Evolutionary conservation across 2,113 vertebrate genomes (phyloP).

Genomic region (Scortum barcoo): DNA sequence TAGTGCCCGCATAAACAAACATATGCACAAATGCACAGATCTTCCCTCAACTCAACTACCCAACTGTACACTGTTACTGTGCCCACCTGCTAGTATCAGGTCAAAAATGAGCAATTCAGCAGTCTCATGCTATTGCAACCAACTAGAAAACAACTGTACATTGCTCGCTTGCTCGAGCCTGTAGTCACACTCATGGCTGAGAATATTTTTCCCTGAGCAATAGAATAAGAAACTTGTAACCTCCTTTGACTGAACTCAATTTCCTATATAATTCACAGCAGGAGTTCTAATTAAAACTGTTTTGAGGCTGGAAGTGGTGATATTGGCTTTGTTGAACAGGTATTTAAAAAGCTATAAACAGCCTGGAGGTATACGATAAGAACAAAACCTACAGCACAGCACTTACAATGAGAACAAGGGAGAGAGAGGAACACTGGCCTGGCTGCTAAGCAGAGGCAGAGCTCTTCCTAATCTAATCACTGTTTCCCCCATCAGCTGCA

Average conservation of each 20-base stretch:
- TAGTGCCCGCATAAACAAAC: slow-evolving; percentile 25
- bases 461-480: slow-evolving; percentile 83
- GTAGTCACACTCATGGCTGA: background rate
- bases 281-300: slow-evolving; percentile 71
- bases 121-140: background rate
- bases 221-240: slow-evolving; percentile 47
- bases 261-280: slow-evolving; percentile 60
- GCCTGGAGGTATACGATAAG: slow-evolving; percentile 67
- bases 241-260: slow-evolving; percentile 53
- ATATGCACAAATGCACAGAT: slow-evolving; percentile 30
- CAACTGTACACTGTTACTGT: background rate
- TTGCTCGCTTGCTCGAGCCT: slow-evolving; percentile 4
- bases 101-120: slow-evolving; percentile 60
- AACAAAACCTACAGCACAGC: slow-evolving; percentile 71
- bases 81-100: slow-evolving; percentile 45
- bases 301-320: slow-evolving; percentile 67
- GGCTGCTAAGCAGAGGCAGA: slow-evolving; percentile 70
- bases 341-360: slow-evolving; percentile 75
- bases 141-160: slow-evolving; percentile 17
- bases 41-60: slow-evolving; percentile 9
- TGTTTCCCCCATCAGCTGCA: slow-evolving; percentile 76
- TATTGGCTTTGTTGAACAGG: slow-evolving; percentile 73
- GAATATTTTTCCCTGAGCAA: background rate
- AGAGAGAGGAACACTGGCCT: slow-evolving; percentile 39
- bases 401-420: slow-evolving; percentile 47